Base-by-base conservation (phyloP, 2,888 invertebrate genomes). In the Dermolepida albohirtum region DNA sequence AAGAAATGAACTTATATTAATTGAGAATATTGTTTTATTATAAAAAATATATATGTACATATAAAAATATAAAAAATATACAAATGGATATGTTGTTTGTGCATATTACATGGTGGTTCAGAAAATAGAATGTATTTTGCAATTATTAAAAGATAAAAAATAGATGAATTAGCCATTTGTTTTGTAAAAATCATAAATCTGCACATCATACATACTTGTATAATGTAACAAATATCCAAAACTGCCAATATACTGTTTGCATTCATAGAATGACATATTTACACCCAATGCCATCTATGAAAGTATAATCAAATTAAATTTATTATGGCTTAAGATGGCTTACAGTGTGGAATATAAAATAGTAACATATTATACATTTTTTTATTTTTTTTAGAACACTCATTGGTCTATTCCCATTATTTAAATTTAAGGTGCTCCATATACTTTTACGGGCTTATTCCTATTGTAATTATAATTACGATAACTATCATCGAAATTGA, bases 391-490 rank as follows among this genome's bases (percentile, higher is more conserved):
- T 51, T 65, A 39, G 14, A 50, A 57, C 49, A 64, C n/a, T 29
- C 11, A 1, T 12, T 47, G 17, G 29, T 16, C 2, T 17, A 10
- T 10, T 34, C 34, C 6, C 2, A 47, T 34, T 11, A 2, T 14
- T 6, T 50, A 41, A 47, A 54, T 68, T 72, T 77, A 78, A 17
- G 77, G 76, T 34, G 78, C 74, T 12, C 78, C 77, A 63, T 78
- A 78, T 12, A 65, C 73, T 11, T 69, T 52, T 10, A 66, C 63
- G n/a, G 76, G 76, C 22, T 71, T 71, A 17, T 71, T 68, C 14
- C 69, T 67, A 44, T 64, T 70, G 22, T 50, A 64, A 41, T 57
- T 65, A 29, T 64, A 43, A 47, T 54, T 65, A 62, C 59, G 22
- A 27, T 71, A 62, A 44, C 57, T 62, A 51, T 22, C 50, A 34